Evolutionary conservation across 2,888 invertebrate species (phyloP).

Genomic region (Tetanocera ferruginea): DNA sequence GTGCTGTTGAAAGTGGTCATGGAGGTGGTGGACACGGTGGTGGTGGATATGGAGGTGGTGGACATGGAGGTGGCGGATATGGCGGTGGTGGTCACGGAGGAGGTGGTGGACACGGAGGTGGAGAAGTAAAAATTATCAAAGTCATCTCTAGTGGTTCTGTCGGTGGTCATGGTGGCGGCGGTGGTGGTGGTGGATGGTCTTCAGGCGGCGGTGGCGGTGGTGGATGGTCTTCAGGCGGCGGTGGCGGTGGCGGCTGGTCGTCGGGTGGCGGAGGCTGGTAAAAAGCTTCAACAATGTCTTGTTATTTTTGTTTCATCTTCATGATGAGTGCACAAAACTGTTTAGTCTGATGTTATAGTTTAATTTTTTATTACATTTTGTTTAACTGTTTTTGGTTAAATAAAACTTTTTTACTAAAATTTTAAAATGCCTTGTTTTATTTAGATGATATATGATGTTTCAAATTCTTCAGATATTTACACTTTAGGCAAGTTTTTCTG

Average conservation of each 20-base stretch:
- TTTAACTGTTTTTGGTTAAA: no score
- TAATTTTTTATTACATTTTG: not conserved
- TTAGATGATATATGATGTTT: no score
- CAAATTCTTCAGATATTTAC: no score
- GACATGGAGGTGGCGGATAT: conserved; percentile 40
- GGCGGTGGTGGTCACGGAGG: conserved; percentile 30
- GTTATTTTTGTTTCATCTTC: not conserved
- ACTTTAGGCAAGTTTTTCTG: no score
- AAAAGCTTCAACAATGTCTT: not conserved
- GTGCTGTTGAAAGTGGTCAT: conserved; percentile 39
- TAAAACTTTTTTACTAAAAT: no score
- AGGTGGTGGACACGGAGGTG: conserved; percentile 38
- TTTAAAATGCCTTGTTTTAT: no score
- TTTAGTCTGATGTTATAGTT: not conserved
- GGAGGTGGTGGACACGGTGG: conserved; percentile 30
- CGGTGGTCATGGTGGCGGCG: conserved; percentile 41
- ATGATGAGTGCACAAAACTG: not conserved
- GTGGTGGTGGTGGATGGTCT: conserved; percentile 38
- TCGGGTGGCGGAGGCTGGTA: conserved; percentile 28
- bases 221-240: no score
- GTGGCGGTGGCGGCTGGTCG: conserved; percentile 28
- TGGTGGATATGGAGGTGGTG: conserved; percentile 32
- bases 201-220: no score
- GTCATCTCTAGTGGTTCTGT: conserved; percentile 36
- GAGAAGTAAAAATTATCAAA: conserved; percentile 40